These are phyloP conservation scores for Rhinella marina DNA, from an alignment of 2,797 vertebrate genomes.

Conservation along the genomic window DNA sequence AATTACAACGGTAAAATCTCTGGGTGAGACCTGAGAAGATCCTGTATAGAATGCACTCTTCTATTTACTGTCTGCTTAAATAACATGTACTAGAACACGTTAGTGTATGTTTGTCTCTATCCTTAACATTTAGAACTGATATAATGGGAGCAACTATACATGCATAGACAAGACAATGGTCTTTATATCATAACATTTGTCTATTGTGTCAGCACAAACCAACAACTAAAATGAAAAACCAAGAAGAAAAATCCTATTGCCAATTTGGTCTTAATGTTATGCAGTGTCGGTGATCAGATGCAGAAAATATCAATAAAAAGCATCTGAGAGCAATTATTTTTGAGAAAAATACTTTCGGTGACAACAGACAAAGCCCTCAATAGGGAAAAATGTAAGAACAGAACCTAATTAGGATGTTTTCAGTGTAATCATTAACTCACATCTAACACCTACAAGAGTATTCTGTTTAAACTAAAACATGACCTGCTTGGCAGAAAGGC, in stretches of 20 bases:
- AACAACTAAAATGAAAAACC: constrained; percentile 11
- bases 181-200: background rate
- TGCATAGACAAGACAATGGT: background rate
- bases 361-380: constrained; percentile 76
- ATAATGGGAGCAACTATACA: background rate
- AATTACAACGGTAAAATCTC: background rate
- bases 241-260: constrained; percentile 7
- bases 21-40: background rate
- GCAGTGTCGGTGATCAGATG: constrained; percentile 64
- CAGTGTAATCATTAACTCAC: constrained; percentile 83
- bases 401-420: constrained; percentile 83
- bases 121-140: background rate
- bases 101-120: background rate
- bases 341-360: constrained; percentile 77
- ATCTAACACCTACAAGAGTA: constrained; percentile 79
- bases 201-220: background rate
- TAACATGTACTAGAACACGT: background rate
- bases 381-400: constrained; percentile 79
- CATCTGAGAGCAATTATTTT: constrained; percentile 79
- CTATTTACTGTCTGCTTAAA: background rate
- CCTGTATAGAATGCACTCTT: background rate
- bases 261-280: constrained; percentile 55
- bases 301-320: constrained; percentile 72
- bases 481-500: constrained; percentile 79
- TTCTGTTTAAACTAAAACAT: constrained; percentile 85